Conservation (phyloP, 2,888 invertebrate genomes). For the Thalpophila matura region DNA sequence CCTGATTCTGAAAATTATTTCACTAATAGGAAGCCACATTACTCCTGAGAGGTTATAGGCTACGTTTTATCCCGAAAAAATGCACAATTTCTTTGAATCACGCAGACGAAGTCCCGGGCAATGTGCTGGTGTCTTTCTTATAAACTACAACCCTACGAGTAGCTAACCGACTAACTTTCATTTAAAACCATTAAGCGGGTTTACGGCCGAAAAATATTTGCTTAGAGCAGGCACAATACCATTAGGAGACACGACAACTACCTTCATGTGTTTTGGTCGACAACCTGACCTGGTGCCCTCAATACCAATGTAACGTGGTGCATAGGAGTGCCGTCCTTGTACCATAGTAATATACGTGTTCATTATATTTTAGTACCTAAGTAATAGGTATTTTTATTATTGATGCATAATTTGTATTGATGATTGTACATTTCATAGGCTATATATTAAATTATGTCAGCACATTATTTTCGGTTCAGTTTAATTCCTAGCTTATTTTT, state of each 20-base stretch:
- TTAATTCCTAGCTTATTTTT: too few relatives aligned
- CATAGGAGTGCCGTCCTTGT: constrained; percentile 38
- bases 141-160: not conserved
- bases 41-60: too few relatives aligned
- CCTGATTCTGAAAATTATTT: too few relatives aligned
- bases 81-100: too few relatives aligned
- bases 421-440: too few relatives aligned
- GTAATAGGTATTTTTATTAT: not conserved
- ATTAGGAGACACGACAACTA: constrained; percentile 31
- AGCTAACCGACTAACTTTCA: constrained; percentile 27
- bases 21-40: too few relatives aligned
- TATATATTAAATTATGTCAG: too few relatives aligned
- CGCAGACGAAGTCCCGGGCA: too few relatives aligned
- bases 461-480: too few relatives aligned
- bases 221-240: constrained; percentile 23
- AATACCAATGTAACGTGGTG: constrained; percentile 24
- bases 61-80: too few relatives aligned
- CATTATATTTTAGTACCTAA: not conserved
- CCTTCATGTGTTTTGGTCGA: constrained; percentile 35
- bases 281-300: constrained; percentile 52
- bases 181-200: constrained; percentile 18
- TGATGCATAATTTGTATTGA: too few relatives aligned
- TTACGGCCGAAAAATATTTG: constrained; percentile 44
- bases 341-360: not conserved
- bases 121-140: too few relatives aligned